Conservation (phyloP, 2,797 vertebrate species). For the Anguilla pacifica region DNA sequence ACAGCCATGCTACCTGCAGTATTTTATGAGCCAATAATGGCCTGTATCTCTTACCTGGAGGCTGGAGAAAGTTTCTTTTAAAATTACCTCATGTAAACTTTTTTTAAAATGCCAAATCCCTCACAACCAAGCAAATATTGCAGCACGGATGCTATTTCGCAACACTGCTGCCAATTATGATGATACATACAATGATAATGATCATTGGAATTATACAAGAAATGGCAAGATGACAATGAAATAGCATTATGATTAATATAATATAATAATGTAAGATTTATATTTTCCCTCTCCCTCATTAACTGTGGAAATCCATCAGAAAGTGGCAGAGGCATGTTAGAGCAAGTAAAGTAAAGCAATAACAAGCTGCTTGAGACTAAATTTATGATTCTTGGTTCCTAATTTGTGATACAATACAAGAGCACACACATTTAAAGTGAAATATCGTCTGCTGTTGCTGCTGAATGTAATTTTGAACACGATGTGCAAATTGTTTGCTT, state of each 20-base stretch:
- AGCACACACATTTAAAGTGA: constrained; percentile 36
- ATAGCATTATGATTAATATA: constrained; percentile 9
- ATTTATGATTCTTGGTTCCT: background rate
- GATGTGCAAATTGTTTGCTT: constrained; percentile 54
- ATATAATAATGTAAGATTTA: constrained; percentile 21
- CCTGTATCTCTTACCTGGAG: background rate
- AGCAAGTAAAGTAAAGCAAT: background rate
- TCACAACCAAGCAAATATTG: background rate
- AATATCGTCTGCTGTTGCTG: constrained; percentile 33
- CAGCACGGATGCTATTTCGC: background rate
- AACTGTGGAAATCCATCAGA: background rate
- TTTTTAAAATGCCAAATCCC: background rate
- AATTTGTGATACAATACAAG: constrained; percentile 29
- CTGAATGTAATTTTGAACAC: constrained; percentile 43
- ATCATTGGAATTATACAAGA: background rate
- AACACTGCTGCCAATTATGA: background rate
- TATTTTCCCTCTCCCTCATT: constrained; percentile 1
- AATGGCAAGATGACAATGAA: constrained; percentile 12
- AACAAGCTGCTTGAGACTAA: background rate
- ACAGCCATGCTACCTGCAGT: background rate
- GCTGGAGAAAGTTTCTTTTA: background rate
- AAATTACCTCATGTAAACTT: background rate
- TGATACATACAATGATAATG: constrained; percentile 9
- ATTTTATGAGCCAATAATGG: background rate
- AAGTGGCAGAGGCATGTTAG: background rate